A percentile compares a stretch with the other conserved stretches of the same genome.
Evolutionary conservation across 2,113 vertebrate genomes (phyloP).

Genomic region (Oostethus manadensis): DNA sequence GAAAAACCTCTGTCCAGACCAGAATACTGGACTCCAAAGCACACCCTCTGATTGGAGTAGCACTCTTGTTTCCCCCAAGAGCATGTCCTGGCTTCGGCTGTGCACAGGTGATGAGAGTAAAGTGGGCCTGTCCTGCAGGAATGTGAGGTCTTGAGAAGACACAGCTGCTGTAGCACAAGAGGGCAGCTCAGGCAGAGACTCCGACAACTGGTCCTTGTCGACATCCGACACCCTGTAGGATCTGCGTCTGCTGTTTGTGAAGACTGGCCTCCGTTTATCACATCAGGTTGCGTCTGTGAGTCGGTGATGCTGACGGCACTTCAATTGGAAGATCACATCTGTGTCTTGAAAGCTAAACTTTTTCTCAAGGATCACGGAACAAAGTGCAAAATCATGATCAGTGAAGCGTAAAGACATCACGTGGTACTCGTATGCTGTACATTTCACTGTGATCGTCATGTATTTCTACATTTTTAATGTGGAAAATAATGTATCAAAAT

Average conservation of each 20-base stretch:
- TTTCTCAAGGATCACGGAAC: not conserved
- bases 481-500: too few species aligned
- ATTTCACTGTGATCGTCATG: too few species aligned
- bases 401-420: too few species aligned
- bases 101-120: slow-evolving; percentile 65
- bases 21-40: too few species aligned
- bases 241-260: slow-evolving; percentile 51
- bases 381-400: too few species aligned
- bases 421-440: too few species aligned
- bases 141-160: slow-evolving; percentile 65
- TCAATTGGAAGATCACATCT: slow-evolving; percentile 8
- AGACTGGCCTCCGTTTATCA: slow-evolving; percentile 41
- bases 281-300: slow-evolving; percentile 1
- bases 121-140: slow-evolving; percentile 63
- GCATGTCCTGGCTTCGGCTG: slow-evolving; percentile 26
- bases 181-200: slow-evolving; percentile 42
- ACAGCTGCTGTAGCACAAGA: slow-evolving; percentile 65
- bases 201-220: slow-evolving; percentile 63
- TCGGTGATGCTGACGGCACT: slow-evolving; percentile 10
- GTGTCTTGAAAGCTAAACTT: slow-evolving; percentile 10
- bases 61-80: not conserved
- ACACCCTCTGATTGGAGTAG: slow-evolving; percentile 9
- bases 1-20: too few species aligned
- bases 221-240: slow-evolving; percentile 61
- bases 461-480: too few species aligned